Evolutionary conservation across 1,140 invertebrate genomes (phyloP), one percentile per base, ranked within the genome.

Genomic region (Drosophila asahinai): DNA sequence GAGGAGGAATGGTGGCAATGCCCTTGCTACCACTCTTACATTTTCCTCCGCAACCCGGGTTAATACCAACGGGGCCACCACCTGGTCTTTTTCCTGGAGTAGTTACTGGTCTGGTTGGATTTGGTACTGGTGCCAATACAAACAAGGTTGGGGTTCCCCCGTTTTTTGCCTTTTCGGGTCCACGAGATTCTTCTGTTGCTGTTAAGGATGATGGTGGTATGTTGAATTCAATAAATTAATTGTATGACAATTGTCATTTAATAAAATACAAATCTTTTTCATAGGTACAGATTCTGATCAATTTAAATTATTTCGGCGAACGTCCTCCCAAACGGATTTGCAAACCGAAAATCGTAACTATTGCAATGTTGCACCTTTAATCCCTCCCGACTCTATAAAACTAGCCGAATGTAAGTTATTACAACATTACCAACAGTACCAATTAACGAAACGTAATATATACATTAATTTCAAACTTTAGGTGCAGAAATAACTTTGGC

Each of bases 21-120:
- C 86, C 86, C 0, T 68, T 86, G 51, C 38, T 86, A 15, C 84
- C 82, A 1, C 57, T 87, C 5, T 73, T 83, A 25, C 68, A 92
- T 15, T 95, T 94, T 81, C 93, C 94, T 6, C 93, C 95, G n/a
- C 94, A 95, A 7, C 95, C 96, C 12, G 95, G 96, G 40, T 92
- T 97, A 30, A 96, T 96, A 82, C 96, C 96, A 1, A 94, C 81
- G 1, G 81, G 94, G 0, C 54, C 54, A 40, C 54, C 36, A 60
- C 94, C 95, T 38, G 93, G 94, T 1, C 70, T 94, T 14, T 94
- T 94, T 68, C 93, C 91, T n/a, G 48, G 83, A 11, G 54, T 80
- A 42, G 51, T 80, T 27, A 47, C 80, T 25, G 71, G 57, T 25
- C 57, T 89, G 5, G 62, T 71, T 4, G 60, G 67, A 12, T 84